phyloP scores from a whole-genome alignment of 2,888 invertebrate species.

The Furcula furcula region DNA sequence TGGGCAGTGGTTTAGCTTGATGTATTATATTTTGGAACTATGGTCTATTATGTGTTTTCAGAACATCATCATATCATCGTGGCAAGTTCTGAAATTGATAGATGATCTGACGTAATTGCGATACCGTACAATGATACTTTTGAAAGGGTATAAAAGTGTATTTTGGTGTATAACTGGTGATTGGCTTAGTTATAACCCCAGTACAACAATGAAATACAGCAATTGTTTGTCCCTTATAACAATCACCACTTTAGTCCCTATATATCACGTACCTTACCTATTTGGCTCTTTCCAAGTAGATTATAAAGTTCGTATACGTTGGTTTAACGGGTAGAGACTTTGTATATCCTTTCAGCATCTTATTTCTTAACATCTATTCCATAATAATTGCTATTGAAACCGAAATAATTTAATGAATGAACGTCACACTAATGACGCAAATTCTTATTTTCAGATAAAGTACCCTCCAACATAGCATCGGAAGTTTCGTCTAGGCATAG shows the following conservation, averaged over 20 bases:
- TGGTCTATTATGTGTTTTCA: too few species aligned
- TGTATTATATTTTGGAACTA: neutral
- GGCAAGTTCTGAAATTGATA: too few species aligned
- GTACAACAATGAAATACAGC: too few species aligned
- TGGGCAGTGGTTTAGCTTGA: neutral
- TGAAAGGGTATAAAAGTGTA: neutral
- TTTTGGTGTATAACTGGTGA: too few species aligned
- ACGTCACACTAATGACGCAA: neutral
- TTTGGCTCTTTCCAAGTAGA: neutral
- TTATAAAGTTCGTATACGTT: neutral
- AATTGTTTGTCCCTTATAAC: too few species aligned
- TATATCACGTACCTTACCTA: neutral
- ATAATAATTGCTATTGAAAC: too few species aligned
- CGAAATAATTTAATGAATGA: neutral
- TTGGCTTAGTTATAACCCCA: too few species aligned
- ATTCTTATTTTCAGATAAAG: slow-evolving; percentile 84
- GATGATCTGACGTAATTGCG: neutral
- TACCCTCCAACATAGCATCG: slow-evolving; percentile 89
- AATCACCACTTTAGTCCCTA: too few species aligned
- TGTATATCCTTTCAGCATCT: neutral
- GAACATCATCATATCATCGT: too few species aligned
- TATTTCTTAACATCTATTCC: too few species aligned
- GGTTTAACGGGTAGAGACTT: neutral
- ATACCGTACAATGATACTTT: neutral
- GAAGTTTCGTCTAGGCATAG: slow-evolving; percentile 87